A percentile compares a stretch with the other conserved stretches of the same genome.
phyloP scores from a whole-genome alignment of 2,888 invertebrate species.

The Lissonota sp. region DNA sequence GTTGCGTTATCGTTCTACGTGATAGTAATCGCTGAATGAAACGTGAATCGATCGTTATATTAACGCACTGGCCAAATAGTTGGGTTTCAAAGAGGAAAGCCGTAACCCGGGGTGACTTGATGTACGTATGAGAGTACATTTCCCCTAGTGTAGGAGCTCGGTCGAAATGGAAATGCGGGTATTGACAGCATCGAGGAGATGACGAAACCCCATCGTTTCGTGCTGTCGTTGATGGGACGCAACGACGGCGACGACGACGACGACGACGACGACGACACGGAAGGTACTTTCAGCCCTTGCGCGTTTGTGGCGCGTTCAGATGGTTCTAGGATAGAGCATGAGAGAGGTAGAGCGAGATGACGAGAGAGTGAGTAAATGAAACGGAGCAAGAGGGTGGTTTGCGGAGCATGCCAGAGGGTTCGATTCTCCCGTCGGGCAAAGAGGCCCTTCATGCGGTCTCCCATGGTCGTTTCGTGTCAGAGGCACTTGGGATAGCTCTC shows the following conservation, averaged over 20 bases:
- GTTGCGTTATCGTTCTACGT: not conserved
- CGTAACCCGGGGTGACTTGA: conserved; percentile 31
- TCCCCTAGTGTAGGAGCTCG: conserved; percentile 52
- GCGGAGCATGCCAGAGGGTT: conserved; percentile 47
- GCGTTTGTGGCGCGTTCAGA: conserved; percentile 53
- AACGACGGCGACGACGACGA: conserved; percentile 43
- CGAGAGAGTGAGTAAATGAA: conserved; percentile 11
- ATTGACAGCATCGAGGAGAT: conserved; percentile 73
- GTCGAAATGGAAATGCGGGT: conserved; percentile 78
- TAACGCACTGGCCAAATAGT: conserved; percentile 12
- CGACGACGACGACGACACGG: conserved; percentile 46
- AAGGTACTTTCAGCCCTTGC: conserved; percentile 62
- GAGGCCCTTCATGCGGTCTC: conserved; percentile 59
- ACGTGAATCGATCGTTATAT: conserved; percentile 2
- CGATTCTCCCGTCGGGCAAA: conserved; percentile 58
- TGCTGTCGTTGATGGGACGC: conserved; percentile 63
- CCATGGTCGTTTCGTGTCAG: conserved; percentile 62
- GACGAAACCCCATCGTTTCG: conserved; percentile 77
- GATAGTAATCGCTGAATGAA: conserved; percentile 1
- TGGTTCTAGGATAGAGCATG: not conserved
- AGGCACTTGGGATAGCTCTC: conserved; percentile 52
- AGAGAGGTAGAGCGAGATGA: conserved; percentile 30
- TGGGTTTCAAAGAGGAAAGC: conserved; percentile 35
- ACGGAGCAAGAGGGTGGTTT: conserved; percentile 14
- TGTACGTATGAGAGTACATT: conserved; percentile 12